phyloP scores from a whole-genome alignment of 2,113 vertebrate genomes.

The Gambusia affinis region DNA sequence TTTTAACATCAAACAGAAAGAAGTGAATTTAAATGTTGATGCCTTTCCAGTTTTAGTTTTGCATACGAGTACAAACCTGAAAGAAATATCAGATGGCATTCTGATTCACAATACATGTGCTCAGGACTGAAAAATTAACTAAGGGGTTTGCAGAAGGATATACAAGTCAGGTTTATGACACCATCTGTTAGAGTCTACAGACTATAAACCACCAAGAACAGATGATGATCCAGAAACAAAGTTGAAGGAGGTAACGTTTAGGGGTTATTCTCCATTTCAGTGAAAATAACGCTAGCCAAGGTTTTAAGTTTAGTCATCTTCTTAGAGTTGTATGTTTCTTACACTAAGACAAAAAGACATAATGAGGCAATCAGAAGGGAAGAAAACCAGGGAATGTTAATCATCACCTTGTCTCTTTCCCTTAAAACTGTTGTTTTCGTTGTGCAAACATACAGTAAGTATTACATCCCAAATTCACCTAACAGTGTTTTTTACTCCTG shows the following conservation, averaged over 20 bases:
- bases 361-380: conserved; percentile 16
- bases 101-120: conserved; percentile 1
- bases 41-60: background rate
- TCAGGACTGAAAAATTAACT: conserved; percentile 11
- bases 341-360: conserved; percentile 8
- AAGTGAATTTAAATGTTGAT: background rate
- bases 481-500: background rate
- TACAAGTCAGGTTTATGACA: conserved; percentile 19
- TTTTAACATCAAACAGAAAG: background rate
- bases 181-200: conserved; percentile 8
- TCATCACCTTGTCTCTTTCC: background rate
- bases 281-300: background rate
- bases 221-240: background rate
- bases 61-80: background rate
- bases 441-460: conserved; percentile 41
- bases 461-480: background rate
- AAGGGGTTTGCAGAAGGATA: conserved; percentile 1
- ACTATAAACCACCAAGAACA: conserved; percentile 18
- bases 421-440: conserved; percentile 37
- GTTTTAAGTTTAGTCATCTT: conserved; percentile 10
- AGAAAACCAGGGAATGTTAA: conserved; percentile 22
- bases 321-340: background rate
- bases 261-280: background rate
- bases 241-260: conserved; percentile 2
- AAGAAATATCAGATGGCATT: background rate